phyloP scores from a whole-genome alignment of 2,888 invertebrate species.

The Serrognathus titanus region DNA sequence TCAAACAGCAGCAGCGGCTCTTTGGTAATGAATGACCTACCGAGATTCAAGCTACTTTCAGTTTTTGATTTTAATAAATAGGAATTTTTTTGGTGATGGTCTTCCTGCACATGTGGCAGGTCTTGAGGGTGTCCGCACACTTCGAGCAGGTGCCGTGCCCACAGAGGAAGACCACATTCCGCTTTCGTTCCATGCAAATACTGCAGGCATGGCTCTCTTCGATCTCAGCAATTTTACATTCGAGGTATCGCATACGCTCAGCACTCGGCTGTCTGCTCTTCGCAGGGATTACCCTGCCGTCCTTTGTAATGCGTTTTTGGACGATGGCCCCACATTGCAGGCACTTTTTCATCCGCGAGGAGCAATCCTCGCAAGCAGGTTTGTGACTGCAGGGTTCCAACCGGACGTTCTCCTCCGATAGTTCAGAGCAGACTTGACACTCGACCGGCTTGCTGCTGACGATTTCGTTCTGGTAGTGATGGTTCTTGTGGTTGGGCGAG shows the following conservation, averaged over 20 bases:
- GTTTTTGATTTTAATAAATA: conserved; percentile 38
- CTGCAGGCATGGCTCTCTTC: conserved; percentile 83
- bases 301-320: conserved; percentile 54
- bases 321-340: conserved; percentile 63
- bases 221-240: conserved; percentile 78
- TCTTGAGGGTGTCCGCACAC: conserved; percentile 76
- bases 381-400: conserved; percentile 74
- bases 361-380: conserved; percentile 72
- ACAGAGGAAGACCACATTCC: conserved; percentile 83
- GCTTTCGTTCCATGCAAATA: conserved; percentile 82
- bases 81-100: conserved; percentile 71
- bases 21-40: too few relatives aligned
- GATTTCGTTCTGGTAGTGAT: conserved; percentile 40
- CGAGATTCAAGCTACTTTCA: too few relatives aligned
- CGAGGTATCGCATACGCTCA: conserved; percentile 65
- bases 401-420: conserved; percentile 58
- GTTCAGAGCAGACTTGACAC: conserved; percentile 71
- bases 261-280: conserved; percentile 61
- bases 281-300: conserved; percentile 50
- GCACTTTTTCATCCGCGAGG: conserved; percentile 74
- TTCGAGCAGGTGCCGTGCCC: conserved; percentile 82
- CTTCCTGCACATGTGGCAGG: conserved; percentile 84
- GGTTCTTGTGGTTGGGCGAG: conserved; percentile 40
- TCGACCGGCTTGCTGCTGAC: conserved; percentile 51
- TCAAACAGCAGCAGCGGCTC: too few relatives aligned